Percentiles rank a stretch among this genome's conserved stretches.
phyloP scores from a whole-genome alignment of 2,888 invertebrate genomes.

The Ommatoiulus sabulosus region DNA sequence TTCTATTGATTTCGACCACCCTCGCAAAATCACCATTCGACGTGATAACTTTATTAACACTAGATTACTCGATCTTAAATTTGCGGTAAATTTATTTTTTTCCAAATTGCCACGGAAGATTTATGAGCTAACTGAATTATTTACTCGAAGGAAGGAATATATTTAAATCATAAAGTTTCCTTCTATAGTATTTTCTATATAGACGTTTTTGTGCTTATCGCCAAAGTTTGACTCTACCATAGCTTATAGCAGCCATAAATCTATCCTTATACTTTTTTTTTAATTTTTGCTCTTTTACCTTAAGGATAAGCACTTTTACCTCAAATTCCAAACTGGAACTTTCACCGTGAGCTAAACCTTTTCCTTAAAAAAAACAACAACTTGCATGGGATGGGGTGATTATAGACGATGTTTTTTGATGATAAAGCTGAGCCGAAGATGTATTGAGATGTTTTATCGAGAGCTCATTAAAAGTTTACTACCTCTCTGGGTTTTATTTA shows the following conservation, averaged over 20 bases:
- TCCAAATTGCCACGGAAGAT: not conserved
- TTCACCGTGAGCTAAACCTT: not conserved
- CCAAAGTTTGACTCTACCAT: not conserved
- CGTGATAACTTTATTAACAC: not conserved
- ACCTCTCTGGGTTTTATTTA: slow-evolving; percentile 19
- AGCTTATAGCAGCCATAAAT: not conserved
- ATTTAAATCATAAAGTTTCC: not conserved
- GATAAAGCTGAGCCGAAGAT: slow-evolving; percentile 24
- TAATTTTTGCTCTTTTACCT: not conserved
- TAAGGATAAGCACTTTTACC: slow-evolving; percentile 23
- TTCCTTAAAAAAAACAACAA: not conserved
- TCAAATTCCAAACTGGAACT: not conserved
- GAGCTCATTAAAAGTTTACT: slow-evolving; percentile 39
- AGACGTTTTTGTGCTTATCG: not conserved
- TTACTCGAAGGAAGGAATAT: not conserved
- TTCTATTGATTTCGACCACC: not conserved
- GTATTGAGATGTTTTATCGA: slow-evolving; percentile 39
- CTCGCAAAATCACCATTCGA: not conserved
- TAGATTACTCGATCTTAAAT: not conserved
- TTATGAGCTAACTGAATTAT: not conserved
- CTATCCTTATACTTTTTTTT: not conserved
- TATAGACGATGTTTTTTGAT: slow-evolving; percentile 11
- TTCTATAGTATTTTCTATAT: not conserved
- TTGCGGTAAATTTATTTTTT: not conserved
- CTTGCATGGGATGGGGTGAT: not conserved